Conservation (phyloP, 2,888 invertebrate genomes). For the Standfussiana lucernea region DNA sequence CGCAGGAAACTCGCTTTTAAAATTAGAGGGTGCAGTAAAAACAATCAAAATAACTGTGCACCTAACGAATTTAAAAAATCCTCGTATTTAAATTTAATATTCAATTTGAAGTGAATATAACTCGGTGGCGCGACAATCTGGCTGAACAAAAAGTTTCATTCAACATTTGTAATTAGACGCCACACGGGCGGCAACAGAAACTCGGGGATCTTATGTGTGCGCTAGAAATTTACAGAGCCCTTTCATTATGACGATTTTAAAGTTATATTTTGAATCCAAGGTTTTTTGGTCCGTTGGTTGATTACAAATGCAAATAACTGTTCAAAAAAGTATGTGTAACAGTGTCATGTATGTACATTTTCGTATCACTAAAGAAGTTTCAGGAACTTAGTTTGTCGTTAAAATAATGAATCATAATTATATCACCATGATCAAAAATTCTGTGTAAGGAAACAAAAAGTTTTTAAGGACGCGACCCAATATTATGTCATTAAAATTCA, state of each 20-base stretch:
- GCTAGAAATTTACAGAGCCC: constrained; percentile 67
- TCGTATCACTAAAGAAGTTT: constrained; percentile 1
- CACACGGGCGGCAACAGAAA: constrained; percentile 71
- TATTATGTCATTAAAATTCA: constrained; percentile 69
- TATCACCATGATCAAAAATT: constrained; percentile 46
- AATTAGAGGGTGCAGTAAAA: constrained; percentile 57
- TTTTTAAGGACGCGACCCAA: constrained; percentile 59
- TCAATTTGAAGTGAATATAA: constrained; percentile 85
- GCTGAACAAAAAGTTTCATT: constrained; percentile 84
- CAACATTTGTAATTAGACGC: constrained; percentile 87
- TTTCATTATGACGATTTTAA: constrained; percentile 27
- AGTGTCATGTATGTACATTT: not conserved
- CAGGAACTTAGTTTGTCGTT: not conserved
- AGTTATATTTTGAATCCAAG: constrained; percentile 13
- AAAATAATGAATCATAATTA: constrained; percentile 30
- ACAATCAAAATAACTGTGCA: constrained; percentile 61
- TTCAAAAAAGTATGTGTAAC: not conserved
- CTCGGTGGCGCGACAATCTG: constrained; percentile 83
- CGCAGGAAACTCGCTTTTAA: constrained; percentile 33
- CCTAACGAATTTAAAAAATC: constrained; percentile 69
- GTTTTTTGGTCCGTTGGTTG: not conserved
- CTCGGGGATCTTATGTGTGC: constrained; percentile 71
- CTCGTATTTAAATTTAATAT: constrained; percentile 79
- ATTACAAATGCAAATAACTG: not conserved
- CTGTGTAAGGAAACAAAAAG: constrained; percentile 60